Evolutionary conservation across 2,797 vertebrate species (phyloP), one percentile per base, ranked within the genome.

Genomic region (Diplodus sargus): DNA sequence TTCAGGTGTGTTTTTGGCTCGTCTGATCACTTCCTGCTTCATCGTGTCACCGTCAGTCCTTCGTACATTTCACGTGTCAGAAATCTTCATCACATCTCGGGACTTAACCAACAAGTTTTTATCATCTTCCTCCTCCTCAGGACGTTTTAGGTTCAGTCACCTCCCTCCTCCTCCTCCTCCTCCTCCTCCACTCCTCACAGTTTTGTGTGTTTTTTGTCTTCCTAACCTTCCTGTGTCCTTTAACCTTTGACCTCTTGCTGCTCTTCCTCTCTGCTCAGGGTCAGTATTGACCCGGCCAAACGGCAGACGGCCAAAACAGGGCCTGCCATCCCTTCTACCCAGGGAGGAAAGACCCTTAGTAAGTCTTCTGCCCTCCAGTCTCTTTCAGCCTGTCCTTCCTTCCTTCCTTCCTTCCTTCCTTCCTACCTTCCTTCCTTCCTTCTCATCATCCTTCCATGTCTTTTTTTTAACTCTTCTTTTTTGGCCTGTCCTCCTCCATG

Each of bases 251-350:
- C 90, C 84, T 93, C 85, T 93, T 88, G 89, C 90, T 91, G 90
- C 93, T 94, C 91, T 93, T 93, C 93, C 94, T 94, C 92, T 93
- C 89, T 87, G 87, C 89, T 78, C 87, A 96, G 95, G 95, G 95
- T 96, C 95, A 96, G 76, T 95, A 94, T 95, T 95, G 95, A 96
- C 95, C 95, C 95, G 71, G 91, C 92, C 94, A 95, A 95, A 94
- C 94, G 94, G 93, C 95, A 95, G 93, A 90, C 92, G 81, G 91
- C 93, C 91, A 96, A 95, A 95, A 88, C 95, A 90, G 95, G 94
- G 91, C 92, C 94, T 82, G 92, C 92, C 92, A 70, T 87, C 87
- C 91, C 95, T 64, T 91, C 95, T 81, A 86, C 92, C 87, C 94
- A 94, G 93, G 93, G 94, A 94, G 94, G 93, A 95, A 95, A 95